Evolutionary conservation across 2,113 vertebrate genomes (phyloP).

Genomic region (Perccottus glenii): DNA sequence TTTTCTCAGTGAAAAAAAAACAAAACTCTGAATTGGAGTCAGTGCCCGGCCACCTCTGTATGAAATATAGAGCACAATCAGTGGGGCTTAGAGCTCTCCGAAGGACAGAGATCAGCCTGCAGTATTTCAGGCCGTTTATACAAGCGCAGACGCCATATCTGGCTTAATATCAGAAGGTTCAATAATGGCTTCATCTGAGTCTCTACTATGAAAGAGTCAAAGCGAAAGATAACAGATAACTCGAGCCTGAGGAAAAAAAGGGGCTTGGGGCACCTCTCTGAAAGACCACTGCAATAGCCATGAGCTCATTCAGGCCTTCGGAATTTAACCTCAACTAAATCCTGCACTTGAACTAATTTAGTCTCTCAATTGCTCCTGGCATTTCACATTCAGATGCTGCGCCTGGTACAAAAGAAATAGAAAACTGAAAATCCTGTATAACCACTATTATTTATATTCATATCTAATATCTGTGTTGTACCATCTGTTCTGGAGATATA

Average conservation of each 20-base stretch:
- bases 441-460: slow-evolving; percentile 8
- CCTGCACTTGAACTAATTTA: slow-evolving; percentile 6
- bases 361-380: slow-evolving; percentile 48
- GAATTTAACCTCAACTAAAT: slow-evolving; percentile 27
- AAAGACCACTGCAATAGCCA: slow-evolving; percentile 35
- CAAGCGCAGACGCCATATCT: slow-evolving; percentile 41
- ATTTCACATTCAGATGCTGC: slow-evolving; percentile 43
- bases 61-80: slow-evolving; percentile 44
- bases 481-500: neutral
- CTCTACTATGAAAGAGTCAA: slow-evolving; percentile 34
- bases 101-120: slow-evolving; percentile 55
- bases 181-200: slow-evolving; percentile 59
- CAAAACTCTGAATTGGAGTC: slow-evolving; percentile 38
- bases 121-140: slow-evolving; percentile 57
- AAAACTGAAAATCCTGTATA: neutral
- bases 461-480: neutral
- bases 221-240: slow-evolving; percentile 40
- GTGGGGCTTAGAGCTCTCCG: slow-evolving; percentile 47
- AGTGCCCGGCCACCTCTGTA: neutral
- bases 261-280: slow-evolving; percentile 48
- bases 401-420: neutral
- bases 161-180: slow-evolving; percentile 55
- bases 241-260: slow-evolving; percentile 36
- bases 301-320: slow-evolving; percentile 26
- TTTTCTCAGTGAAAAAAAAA: slow-evolving; percentile 44